Evolutionary conservation across 2,113 vertebrate species (phyloP).

Genomic region (Tyrannus savana): DNA sequence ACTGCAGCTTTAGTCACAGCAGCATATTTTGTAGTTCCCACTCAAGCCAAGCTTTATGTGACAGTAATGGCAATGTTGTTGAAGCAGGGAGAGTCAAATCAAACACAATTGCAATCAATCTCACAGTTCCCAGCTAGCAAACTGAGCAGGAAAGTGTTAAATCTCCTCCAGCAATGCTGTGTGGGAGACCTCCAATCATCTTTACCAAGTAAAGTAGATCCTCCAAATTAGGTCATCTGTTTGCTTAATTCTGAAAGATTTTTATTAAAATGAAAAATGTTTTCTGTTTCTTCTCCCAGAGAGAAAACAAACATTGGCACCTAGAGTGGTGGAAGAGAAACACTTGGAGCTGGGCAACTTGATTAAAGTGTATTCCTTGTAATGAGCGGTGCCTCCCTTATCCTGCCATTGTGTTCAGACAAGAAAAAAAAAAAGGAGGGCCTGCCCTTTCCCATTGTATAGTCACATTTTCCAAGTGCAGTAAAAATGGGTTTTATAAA

Average conservation of each 20-base stretch:
- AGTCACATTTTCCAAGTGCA: conserved; percentile 61
- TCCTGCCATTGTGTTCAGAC: conserved; percentile 70
- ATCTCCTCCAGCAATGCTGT: neutral
- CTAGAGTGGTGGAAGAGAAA: conserved; percentile 19
- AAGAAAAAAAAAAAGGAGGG: neutral
- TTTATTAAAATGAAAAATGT: conserved; percentile 43
- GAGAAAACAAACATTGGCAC: conserved; percentile 59
- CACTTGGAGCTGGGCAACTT: conserved; percentile 40
- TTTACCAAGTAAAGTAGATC: neutral
- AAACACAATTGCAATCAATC: neutral
- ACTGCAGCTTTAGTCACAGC: neutral
- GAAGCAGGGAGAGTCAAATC: neutral
- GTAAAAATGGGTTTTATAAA: conserved; percentile 41
- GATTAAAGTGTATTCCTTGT: conserved; percentile 63
- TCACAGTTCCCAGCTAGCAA: neutral
- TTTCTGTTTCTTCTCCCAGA: conserved; percentile 32
- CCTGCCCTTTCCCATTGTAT: conserved; percentile 57
- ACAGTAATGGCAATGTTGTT: neutral
- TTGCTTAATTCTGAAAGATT: conserved; percentile 26
- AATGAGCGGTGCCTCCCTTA: conserved; percentile 64
- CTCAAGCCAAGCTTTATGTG: neutral
- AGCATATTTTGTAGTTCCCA: neutral
- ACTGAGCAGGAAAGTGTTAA: conserved; percentile 33
- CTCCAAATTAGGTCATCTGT: conserved; percentile 10
- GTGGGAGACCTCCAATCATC: neutral